Conservation (phyloP, 2,113 vertebrate genomes). For the Progne subis region DNA sequence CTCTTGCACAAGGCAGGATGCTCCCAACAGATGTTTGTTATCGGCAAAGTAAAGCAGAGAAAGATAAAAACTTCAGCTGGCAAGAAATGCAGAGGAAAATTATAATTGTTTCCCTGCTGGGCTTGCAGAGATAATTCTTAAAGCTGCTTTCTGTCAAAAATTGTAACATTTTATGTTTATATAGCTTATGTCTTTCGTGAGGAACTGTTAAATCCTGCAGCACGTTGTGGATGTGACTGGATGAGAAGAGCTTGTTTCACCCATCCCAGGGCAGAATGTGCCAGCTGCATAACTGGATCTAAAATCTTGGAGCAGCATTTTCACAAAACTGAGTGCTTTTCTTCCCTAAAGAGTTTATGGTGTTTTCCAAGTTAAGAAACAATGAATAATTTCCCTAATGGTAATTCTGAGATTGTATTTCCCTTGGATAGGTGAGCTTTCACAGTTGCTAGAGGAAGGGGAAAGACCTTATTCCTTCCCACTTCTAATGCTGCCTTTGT, state of each 20-base stretch:
- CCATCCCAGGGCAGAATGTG: background rate
- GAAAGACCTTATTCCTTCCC: background rate
- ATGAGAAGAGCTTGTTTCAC: background rate
- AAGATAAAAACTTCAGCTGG: slow-evolving; percentile 37
- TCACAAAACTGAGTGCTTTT: background rate
- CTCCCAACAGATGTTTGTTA: slow-evolving; percentile 20
- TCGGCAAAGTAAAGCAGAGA: background rate
- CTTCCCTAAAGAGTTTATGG: background rate
- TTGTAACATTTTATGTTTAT: slow-evolving; percentile 16
- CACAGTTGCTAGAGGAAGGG: background rate
- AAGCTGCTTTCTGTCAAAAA: background rate
- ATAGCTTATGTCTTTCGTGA: background rate
- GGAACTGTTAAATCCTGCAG: background rate
- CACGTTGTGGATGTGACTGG: background rate
- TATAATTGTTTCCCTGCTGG: background rate
- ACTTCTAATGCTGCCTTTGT: background rate
- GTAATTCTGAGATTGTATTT: background rate
- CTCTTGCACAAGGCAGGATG: background rate
- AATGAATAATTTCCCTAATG: background rate
- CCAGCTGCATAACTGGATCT: background rate
- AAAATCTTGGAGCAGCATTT: background rate
- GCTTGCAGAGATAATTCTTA: background rate
- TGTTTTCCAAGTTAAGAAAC: background rate
- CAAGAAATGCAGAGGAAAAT: background rate
- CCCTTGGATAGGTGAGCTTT: background rate